Conservation (phyloP, 2,888 invertebrate species). For the Venusia cambrica region DNA sequence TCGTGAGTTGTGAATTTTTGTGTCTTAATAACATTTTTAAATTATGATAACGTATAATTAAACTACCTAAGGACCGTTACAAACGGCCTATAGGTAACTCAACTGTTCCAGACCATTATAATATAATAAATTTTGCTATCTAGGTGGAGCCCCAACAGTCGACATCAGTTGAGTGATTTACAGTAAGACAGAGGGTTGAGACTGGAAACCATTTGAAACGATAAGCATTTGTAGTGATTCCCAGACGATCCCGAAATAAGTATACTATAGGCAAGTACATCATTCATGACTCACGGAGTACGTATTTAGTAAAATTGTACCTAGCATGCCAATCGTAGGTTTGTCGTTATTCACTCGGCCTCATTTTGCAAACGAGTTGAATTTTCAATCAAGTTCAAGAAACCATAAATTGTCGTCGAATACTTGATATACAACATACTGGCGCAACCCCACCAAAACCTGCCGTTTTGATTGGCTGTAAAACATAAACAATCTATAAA, state of each 20-base stretch:
- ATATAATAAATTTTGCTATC: too few species aligned
- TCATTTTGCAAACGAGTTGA: constrained; percentile 16
- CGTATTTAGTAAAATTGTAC: constrained; percentile 33
- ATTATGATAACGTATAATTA: too few species aligned
- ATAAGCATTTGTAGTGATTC: constrained; percentile 57
- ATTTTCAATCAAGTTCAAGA: constrained; percentile 23
- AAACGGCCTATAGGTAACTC: too few species aligned
- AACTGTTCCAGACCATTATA: too few species aligned
- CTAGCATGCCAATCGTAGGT: constrained; percentile 23
- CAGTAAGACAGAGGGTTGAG: constrained; percentile 43
- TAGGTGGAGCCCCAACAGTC: too few species aligned
- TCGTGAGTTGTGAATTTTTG: too few species aligned
- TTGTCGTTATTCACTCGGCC: constrained; percentile 15
- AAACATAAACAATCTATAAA: too few species aligned
- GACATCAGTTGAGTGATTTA: constrained; percentile 40
- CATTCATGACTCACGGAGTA: constrained; percentile 52
- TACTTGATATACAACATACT: constrained; percentile 6
- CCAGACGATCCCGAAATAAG: constrained; percentile 69
- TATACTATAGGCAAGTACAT: constrained; percentile 40
- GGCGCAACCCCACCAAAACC: constrained; percentile 12
- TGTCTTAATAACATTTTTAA: too few species aligned
- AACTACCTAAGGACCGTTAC: too few species aligned
- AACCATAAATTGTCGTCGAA: constrained; percentile 12
- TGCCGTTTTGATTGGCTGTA: constrained; percentile 3
- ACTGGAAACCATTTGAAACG: constrained; percentile 41